Evolutionary conservation across 2,888 invertebrate genomes (phyloP).

Genomic region (Acanthopleura granulata): DNA sequence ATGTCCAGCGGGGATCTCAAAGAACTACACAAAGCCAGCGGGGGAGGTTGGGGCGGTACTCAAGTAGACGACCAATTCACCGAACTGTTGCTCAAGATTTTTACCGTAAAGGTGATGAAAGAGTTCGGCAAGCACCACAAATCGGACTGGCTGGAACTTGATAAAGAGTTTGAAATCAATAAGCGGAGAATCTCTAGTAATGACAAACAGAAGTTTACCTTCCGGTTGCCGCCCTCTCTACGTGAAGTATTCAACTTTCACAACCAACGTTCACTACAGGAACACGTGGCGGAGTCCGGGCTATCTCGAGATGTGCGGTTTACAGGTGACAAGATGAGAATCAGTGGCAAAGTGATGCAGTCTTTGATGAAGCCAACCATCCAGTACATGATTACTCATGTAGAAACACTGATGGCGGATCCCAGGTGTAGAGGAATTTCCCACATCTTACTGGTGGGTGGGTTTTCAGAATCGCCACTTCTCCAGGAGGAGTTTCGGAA

Average conservation of each 20-base stretch:
- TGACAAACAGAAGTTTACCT: conserved; percentile 21
- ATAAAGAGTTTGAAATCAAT: conserved; percentile 30
- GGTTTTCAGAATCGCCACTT: conserved; percentile 33
- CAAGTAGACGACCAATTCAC: conserved; percentile 30
- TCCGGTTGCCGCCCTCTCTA: conserved; percentile 21
- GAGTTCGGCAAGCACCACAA: conserved; percentile 17
- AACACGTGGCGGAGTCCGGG: background rate
- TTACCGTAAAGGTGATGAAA: conserved; percentile 24
- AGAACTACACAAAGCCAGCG: conserved; percentile 20
- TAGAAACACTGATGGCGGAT: conserved; percentile 20
- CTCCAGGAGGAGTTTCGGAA: conserved; percentile 24
- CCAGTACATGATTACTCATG: conserved; percentile 10
- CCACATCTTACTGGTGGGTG: background rate
- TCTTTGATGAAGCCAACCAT: conserved; percentile 24
- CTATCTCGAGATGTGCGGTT: background rate
- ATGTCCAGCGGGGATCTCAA: conserved; percentile 22
- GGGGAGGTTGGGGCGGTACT: background rate
- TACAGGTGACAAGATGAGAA: background rate
- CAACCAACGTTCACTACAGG: background rate
- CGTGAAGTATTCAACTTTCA: background rate
- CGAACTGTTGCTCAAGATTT: conserved; percentile 27
- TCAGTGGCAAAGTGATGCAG: background rate
- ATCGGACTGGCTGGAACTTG: conserved; percentile 27
- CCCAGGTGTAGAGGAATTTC: conserved; percentile 6
- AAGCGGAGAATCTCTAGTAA: conserved; percentile 28